These are phyloP conservation scores for Bilobella aurantiaca DNA, from an alignment of 1,140 invertebrate genomes.

Conservation along the genomic window DNA sequence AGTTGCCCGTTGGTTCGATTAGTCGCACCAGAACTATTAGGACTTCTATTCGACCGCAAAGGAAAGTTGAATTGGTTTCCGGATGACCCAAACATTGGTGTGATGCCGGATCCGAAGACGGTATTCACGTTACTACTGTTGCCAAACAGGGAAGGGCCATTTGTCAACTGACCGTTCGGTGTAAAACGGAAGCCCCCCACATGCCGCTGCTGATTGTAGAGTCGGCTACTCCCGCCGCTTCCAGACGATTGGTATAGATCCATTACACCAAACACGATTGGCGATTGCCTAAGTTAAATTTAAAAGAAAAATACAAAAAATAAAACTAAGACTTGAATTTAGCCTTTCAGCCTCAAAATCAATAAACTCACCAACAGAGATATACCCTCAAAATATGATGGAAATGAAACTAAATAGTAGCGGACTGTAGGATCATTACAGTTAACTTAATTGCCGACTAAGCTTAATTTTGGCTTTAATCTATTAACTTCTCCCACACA, in stretches of 20 bases:
- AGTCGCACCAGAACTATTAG: not conserved
- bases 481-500: no score
- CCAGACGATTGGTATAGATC: not conserved
- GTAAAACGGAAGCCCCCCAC: not conserved
- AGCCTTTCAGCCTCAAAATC: no score
- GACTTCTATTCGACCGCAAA: not conserved
- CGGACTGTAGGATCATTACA: no score
- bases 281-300: no score
- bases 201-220: not conserved
- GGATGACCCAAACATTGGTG: not conserved
- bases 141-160: not conserved
- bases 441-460: no score
- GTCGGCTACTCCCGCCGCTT: not conserved
- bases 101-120: not conserved
- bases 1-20: not conserved
- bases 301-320: not conserved
- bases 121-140: not conserved
- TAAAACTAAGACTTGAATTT: no score
- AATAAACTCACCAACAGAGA: no score
- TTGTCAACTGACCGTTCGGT: not conserved
- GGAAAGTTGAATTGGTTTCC: slow-evolving; percentile 1
- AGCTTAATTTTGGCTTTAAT: no score
- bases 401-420: no score
- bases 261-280: no score
- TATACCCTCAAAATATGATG: no score